Conservation (phyloP, 2,113 vertebrate genomes). For the Calidris pugnax region DNA sequence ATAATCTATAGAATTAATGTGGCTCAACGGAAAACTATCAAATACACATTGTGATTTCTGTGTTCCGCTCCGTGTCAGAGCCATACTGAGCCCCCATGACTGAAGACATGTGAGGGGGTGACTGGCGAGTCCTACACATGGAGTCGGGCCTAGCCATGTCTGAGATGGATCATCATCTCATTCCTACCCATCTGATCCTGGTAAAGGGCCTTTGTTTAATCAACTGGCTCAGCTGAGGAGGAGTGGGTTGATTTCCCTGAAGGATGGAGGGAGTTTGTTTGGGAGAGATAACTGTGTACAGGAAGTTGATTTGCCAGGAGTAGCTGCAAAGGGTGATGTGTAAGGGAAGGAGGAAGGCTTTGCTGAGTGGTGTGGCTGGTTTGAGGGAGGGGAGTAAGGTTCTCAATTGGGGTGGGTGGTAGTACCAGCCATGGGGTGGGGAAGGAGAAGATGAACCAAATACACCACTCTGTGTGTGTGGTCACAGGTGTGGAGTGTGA, state of each 20-base stretch:
- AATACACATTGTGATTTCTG: not conserved
- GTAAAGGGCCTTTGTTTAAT: not conserved
- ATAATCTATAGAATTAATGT: slow-evolving; percentile 11
- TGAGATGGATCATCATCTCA: not conserved
- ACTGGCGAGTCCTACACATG: fast-evolving
- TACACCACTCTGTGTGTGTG: not conserved
- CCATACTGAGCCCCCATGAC: fast-evolving
- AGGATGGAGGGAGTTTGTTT: not conserved
- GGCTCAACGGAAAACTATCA: not conserved
- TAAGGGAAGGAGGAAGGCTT: not conserved
- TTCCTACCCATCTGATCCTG: not conserved
- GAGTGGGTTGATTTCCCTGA: not conserved
- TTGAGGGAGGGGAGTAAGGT: not conserved
- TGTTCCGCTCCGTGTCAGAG: not conserved
- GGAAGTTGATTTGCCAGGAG: not conserved
- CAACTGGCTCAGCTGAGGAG: not conserved
- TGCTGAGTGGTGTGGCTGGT: not conserved
- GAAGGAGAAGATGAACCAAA: not conserved
- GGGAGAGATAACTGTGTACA: fast-evolving
- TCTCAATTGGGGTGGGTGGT: not conserved
- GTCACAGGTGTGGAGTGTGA: not conserved
- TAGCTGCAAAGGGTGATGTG: not conserved
- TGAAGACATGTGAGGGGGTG: not conserved
- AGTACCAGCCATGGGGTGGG: not conserved
- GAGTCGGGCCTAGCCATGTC: fast-evolving